Evolutionary conservation across 2,113 vertebrate species (phyloP).

Genomic region (Chrysochloris asiatica): DNA sequence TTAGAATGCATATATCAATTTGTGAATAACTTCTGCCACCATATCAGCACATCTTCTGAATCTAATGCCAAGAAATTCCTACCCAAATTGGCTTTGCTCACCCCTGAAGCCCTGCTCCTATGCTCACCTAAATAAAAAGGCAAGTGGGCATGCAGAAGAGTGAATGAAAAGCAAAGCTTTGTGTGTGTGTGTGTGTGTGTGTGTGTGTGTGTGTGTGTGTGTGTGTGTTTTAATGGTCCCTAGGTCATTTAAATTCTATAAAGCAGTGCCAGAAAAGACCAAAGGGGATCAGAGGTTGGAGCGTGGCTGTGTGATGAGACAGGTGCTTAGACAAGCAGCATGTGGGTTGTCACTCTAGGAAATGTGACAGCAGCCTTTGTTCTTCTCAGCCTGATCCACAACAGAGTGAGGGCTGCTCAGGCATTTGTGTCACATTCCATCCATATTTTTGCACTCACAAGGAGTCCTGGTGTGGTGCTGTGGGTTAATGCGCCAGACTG

Average conservation of each 20-base stretch:
- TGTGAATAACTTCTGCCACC: slow-evolving; percentile 58
- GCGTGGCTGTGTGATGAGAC: accelerated
- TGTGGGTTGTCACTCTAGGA: accelerated
- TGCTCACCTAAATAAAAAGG: neutral
- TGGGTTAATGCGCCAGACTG: too few relatives aligned
- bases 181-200: neutral
- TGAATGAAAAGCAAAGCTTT: neutral
- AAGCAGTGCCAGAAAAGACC: neutral
- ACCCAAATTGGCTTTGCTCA: neutral
- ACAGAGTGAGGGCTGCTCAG: neutral
- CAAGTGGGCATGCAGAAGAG: neutral
- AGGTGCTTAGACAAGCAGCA: neutral
- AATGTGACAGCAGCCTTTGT: accelerated
- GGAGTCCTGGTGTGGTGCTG: too few relatives aligned
- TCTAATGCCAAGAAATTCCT: neutral
- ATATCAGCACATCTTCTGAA: slow-evolving; percentile 37
- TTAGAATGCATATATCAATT: slow-evolving; percentile 70
- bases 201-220: neutral
- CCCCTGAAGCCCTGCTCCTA: neutral
- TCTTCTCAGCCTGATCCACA: neutral
- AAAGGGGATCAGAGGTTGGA: neutral
- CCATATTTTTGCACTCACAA: too few relatives aligned
- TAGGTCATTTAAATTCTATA: neutral
- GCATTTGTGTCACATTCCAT: too few relatives aligned
- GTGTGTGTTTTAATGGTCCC: too few relatives aligned